Percentiles rank a stretch among this genome's conserved stretches.
phyloP scores from a whole-genome alignment of 2,113 vertebrate genomes.

The Cottus gobio region DNA sequence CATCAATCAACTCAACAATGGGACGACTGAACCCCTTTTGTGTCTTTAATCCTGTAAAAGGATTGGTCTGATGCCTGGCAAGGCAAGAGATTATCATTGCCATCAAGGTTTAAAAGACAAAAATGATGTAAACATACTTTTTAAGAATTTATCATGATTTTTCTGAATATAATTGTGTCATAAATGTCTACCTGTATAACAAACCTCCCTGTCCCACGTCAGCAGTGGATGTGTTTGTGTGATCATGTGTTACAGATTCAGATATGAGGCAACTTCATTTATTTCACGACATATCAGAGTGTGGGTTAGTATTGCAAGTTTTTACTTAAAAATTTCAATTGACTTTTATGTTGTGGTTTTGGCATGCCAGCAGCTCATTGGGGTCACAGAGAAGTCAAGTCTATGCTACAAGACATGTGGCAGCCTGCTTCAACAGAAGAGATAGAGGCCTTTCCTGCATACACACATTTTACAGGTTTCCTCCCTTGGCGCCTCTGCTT shows the following conservation, averaged over 20 bases:
- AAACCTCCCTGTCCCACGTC: neutral
- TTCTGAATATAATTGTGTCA: too few species aligned
- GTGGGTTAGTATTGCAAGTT: conserved; percentile 24
- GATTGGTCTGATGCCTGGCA: conserved; percentile 34
- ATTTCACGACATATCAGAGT: conserved; percentile 48
- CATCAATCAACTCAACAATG: neutral
- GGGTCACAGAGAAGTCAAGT: conserved; percentile 57
- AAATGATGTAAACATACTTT: neutral
- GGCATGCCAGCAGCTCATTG: conserved; percentile 33
- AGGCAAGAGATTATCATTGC: neutral
- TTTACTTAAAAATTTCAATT: conserved; percentile 24
- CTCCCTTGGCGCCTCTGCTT: neutral
- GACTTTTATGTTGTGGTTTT: conserved; percentile 45
- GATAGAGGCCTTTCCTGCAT: neutral
- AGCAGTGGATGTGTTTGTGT: conserved; percentile 2
- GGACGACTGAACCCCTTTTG: neutral
- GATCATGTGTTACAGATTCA: conserved; percentile 9
- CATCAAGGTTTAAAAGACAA: neutral
- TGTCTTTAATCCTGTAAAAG: conserved; percentile 41
- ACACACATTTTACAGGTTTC: neutral
- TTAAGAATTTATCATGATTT: too few species aligned
- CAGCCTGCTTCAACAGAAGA: conserved; percentile 14
- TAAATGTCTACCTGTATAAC: neutral
- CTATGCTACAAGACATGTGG: conserved; percentile 22
- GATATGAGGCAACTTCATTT: conserved; percentile 32